Evolutionary conservation across 2,113 vertebrate species (phyloP).

Genomic region (Apodemus speciosus): DNA sequence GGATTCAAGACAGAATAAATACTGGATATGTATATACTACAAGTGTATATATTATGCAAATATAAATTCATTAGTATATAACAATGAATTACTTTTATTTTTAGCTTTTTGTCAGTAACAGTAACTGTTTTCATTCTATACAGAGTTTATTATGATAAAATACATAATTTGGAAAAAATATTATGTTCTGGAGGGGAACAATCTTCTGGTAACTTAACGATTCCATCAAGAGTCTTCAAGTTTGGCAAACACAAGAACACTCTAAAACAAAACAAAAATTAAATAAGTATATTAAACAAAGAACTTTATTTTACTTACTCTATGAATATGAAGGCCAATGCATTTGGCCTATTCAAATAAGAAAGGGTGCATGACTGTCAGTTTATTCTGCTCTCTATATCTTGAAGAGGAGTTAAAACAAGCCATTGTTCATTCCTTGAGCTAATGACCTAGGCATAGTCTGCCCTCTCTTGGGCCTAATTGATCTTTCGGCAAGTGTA

Average conservation of each 20-base stretch:
- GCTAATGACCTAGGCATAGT: background rate
- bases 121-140: background rate
- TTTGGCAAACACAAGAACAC: conserved; percentile 97
- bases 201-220: conserved; percentile 93
- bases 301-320: conserved; percentile 25
- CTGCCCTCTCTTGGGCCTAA: background rate
- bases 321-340: conserved; percentile 26
- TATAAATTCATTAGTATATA: background rate
- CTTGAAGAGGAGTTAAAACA: background rate
- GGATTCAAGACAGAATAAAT: background rate
- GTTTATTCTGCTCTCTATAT: background rate
- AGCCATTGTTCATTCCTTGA: background rate
- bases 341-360: background rate
- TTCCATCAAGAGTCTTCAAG: conserved; percentile 93
- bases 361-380: background rate
- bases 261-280: conserved; percentile 80
- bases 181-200: conserved; percentile 80
- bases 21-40: background rate
- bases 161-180: conserved; percentile 87
- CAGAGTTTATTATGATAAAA: conserved; percentile 86
- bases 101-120: conserved; percentile 29
- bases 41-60: background rate
- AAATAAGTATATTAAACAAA: conserved; percentile 29
- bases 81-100: background rate
- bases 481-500: background rate